Base-by-base conservation (phyloP, 2,797 vertebrate genomes). In the Odontamblyopus rebecca region DNA sequence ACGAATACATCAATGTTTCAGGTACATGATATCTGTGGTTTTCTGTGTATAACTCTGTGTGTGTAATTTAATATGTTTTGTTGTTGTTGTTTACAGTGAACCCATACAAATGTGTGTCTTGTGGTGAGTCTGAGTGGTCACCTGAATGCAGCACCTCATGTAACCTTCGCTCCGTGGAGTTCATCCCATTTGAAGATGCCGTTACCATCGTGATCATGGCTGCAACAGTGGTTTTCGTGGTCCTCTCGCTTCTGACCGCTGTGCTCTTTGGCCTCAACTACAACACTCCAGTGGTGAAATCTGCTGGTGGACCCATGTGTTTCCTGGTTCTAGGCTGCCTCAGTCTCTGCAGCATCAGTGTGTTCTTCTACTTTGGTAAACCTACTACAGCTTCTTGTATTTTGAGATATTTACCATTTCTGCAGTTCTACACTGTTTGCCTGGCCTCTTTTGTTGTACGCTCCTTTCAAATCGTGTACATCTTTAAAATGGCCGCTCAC, bases 381-480 rank as follows among this genome's bases (percentile, higher is more conserved):
- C 95, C 96, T 8, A 90, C 84, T 0, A 0, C 3, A 51, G 13
- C 16, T 0, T 13, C 12, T 0, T 96, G 96, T 77, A 29, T 93
- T 19, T 67, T 96, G 35, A 85, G 89, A 30, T 73, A 80, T 19
- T 74, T 89, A 0, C 78, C 94, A 9, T 96, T 93, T 30, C 0
- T 74, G 5, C 44, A 95, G 53, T 89, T 95, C 73, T 93, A 93
- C 79, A 83, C 92, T 0, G 4, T 91, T 38, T 96, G 95, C 83
- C 82, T 96, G 0, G 93, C 94, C 0, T 96, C 95, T 64, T 88
- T 97, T 77, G 89, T 89, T 0, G 92, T 95, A 0, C 94, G 92
- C 41, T 93, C 94, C 16, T 95, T 96, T 86, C 96, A 96, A 81
- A 92, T 96, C 27, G 81, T 96, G 70, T 93, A 91, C 57, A 90